These are phyloP conservation scores for Brachionus angularis DNA, from an alignment of 1,140 invertebrate genomes.

Conservation along the genomic window DNA sequence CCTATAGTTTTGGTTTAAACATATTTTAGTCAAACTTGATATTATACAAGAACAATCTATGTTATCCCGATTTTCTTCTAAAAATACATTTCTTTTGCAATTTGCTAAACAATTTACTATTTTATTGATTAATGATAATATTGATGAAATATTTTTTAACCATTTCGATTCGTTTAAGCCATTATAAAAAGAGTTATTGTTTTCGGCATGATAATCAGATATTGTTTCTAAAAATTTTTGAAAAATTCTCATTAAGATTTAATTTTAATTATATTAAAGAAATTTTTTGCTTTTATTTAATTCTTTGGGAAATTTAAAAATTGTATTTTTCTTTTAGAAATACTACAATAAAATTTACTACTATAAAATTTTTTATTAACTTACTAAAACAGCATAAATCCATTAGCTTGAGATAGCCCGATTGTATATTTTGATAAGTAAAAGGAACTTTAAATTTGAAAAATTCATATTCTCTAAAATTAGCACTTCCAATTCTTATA, in stretches of 20 bases:
- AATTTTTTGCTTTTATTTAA: not conserved
- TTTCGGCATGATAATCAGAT: constrained; percentile 13
- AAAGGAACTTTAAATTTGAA: constrained; percentile 21
- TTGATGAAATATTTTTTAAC: constrained; percentile 7
- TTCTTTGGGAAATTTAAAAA: not conserved
- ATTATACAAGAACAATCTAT: constrained; percentile 5
- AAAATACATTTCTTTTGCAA: not conserved
- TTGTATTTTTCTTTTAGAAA: too few species aligned
- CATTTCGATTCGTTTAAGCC: not conserved
- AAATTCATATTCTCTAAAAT: constrained; percentile 13
- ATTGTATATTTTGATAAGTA: constrained; percentile 19
- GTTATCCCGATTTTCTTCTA: constrained; percentile 2
- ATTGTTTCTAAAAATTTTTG: too few species aligned
- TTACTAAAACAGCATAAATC: constrained; percentile 3
- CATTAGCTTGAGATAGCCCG: not conserved
- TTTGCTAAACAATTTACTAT: constrained; percentile 11
- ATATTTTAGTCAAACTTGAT: constrained; percentile 1
- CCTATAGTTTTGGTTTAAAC: not conserved
- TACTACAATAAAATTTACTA: too few species aligned
- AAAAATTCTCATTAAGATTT: too few species aligned
- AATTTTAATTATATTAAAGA: too few species aligned
- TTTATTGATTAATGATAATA: not conserved
- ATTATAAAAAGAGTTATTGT: not conserved
- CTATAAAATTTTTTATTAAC: too few species aligned
- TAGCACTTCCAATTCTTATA: not conserved